Evolutionary conservation across 1,140 invertebrate species (phyloP), one percentile per base, ranked within the genome.

Genomic region (Drosophila ohnishii): DNA sequence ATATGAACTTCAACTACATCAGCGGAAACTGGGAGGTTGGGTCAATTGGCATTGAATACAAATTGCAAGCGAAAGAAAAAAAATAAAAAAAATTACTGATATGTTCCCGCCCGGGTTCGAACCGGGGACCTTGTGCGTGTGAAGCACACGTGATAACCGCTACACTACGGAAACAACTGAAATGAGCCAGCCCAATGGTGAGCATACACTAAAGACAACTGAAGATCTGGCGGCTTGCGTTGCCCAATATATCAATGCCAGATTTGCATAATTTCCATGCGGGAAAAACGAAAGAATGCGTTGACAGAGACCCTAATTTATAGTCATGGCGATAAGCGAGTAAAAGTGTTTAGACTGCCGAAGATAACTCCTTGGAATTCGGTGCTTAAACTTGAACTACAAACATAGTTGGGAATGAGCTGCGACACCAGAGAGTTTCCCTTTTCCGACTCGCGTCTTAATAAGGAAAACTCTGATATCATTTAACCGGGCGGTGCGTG

Each of bases 121-220:
- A 94, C 93, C 93, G 92, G 93, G 92, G 93, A 93, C 93, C 93
- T 94, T 94, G 92, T 93, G 93, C 93, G 93, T 94, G 93, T 94
- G 92, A 94, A 93, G 93, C 93, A 92, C 92, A 94, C 93, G 93
- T 94, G 93, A 94, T 94, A 93, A 94, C 93, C 93, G 82, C 81
- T 85, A 84, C 80, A 84, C 80, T 84, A 84, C 82, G 81, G 77
- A 85, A 85, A 83, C 80, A 44, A 10, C 50, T 83, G 80, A 42
- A 53, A 25, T 0, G 1, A 22, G 32, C 0, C 1, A 8, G 50
- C 11, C 32, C 50, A 22, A 53, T 35, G 32, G 11, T 35, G 32
- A 32, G 2, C 8, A 53, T 53, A 34, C 0, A 3, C 50, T 35
- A 19, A 5, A 14, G 32, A 13, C 32, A 35, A 3, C 42, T 75